Percentiles rank a stretch among this genome's conserved stretches.
Evolutionary conservation across 1,140 invertebrate genomes (phyloP).

Genomic region (Drosophila azteca): DNA sequence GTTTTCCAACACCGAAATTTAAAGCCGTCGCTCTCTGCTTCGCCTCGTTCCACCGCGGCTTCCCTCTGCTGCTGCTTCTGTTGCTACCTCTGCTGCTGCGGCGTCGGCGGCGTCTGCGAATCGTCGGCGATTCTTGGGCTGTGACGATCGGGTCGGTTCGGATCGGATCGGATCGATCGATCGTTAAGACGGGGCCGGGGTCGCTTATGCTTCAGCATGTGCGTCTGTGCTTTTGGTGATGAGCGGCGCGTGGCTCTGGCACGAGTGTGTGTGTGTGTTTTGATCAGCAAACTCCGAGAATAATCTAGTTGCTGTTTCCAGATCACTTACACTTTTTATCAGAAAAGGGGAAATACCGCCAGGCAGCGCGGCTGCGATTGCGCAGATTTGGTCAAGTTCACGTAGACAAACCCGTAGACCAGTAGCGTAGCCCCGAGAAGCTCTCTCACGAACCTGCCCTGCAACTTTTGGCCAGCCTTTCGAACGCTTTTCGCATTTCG

Average conservation of each 20-base stretch:
- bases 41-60: slow-evolving; percentile 1
- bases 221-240: slow-evolving; percentile 12
- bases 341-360: slow-evolving; percentile 21
- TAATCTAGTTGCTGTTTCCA: slow-evolving; percentile 22
- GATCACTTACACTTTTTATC: slow-evolving; percentile 39
- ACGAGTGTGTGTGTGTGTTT: neutral
- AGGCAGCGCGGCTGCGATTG: too few relatives aligned
- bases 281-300: neutral
- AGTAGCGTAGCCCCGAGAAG: too few relatives aligned
- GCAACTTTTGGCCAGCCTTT: slow-evolving; percentile 27
- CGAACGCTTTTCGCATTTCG: slow-evolving; percentile 16
- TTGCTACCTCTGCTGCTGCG: too few relatives aligned
- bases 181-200: slow-evolving; percentile 30
- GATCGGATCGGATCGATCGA: slow-evolving; percentile 15
- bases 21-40: slow-evolving; percentile 45
- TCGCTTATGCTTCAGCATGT: slow-evolving; percentile 27
- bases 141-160: slow-evolving; percentile 25
- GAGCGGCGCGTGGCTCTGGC: slow-evolving; percentile 52
- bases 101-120: too few relatives aligned
- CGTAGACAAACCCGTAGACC: neutral
- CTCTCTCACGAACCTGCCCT: slow-evolving; percentile 4
- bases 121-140: slow-evolving; percentile 59
- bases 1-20: slow-evolving; percentile 60
- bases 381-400: slow-evolving; percentile 23
- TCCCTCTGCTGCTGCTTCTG: neutral